Evolutionary conservation across 2,888 invertebrate species (phyloP).

Genomic region (Myathropa florea): DNA sequence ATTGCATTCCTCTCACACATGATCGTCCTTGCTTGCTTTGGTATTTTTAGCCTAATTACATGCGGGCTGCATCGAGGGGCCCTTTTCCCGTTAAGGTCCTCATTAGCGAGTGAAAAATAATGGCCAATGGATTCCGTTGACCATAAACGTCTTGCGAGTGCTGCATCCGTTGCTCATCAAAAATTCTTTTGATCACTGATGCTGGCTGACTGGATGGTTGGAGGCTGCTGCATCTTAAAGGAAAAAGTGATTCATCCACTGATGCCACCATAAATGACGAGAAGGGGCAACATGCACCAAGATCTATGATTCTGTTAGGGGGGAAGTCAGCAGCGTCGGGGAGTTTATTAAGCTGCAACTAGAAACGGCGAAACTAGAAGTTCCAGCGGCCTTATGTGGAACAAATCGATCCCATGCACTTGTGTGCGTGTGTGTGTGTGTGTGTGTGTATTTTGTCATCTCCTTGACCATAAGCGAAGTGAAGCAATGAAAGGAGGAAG

Average conservation of each 20-base stretch:
- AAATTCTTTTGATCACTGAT: conserved; percentile 66
- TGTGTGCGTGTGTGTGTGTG: neutral
- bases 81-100: conserved; percentile 70
- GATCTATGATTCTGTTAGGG: conserved; percentile 60
- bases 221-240: conserved; percentile 7
- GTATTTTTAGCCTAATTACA: conserved; percentile 68
- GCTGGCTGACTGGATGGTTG: neutral
- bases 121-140: conserved; percentile 61
- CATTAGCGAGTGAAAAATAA: conserved; percentile 69
- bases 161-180: conserved; percentile 66
- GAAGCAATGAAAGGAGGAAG: conserved; percentile 32
- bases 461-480: conserved; percentile 42
- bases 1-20: conserved; percentile 70
- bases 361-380: conserved; percentile 55
- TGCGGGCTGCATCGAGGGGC: conserved; percentile 21
- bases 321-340: conserved; percentile 15
- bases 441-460: conserved; percentile 17
- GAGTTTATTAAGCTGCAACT: conserved; percentile 64
- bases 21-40: conserved; percentile 64
- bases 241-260: conserved; percentile 68
- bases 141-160: conserved; percentile 56
- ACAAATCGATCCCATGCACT: conserved; percentile 29
- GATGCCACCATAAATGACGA: conserved; percentile 46
- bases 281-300: conserved; percentile 13
- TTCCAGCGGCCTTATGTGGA: conserved; percentile 59